Conservation (phyloP, 2,888 invertebrate species). For the Sminthurides aquaticus region DNA sequence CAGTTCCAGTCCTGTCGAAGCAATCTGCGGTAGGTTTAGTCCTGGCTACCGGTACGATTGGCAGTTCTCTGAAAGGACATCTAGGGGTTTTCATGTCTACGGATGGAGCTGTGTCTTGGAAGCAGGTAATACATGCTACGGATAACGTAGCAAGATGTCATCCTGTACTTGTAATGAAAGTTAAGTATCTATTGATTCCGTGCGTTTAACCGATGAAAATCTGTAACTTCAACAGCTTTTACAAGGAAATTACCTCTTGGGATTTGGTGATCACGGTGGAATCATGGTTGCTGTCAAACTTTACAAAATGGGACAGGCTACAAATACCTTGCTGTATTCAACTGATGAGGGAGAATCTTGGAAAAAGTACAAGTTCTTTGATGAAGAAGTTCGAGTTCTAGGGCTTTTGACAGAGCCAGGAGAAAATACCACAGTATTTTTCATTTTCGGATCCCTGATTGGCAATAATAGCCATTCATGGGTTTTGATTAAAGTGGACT, state of each 20-base stretch:
- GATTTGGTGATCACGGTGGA: constrained; percentile 86
- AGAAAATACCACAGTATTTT: constrained; percentile 85
- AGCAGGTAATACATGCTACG: constrained; percentile 57
- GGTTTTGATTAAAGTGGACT: constrained; percentile 71
- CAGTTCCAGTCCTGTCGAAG: constrained; percentile 73
- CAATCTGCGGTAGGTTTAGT: constrained; percentile 82
- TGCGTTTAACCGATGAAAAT: neutral
- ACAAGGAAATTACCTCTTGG: constrained; percentile 73
- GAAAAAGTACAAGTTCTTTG: constrained; percentile 61
- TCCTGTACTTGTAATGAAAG: no score
- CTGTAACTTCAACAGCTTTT: constrained; percentile 49
- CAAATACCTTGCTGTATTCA: constrained; percentile 72
- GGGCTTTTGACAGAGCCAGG: constrained; percentile 89
- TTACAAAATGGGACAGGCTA: constrained; percentile 67
- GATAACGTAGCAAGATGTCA: no score
- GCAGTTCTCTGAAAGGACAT: constrained; percentile 68
- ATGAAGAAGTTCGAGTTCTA: constrained; percentile 70
- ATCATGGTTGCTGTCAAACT: constrained; percentile 76
- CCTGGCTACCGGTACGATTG: constrained; percentile 68
- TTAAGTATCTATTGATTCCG: neutral
- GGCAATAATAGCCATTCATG: constrained; percentile 61
- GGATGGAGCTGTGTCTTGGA: constrained; percentile 77
- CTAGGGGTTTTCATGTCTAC: constrained; percentile 71
- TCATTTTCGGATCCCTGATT: constrained; percentile 72
- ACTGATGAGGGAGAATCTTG: constrained; percentile 78